These are phyloP conservation scores for Turdus rufiventris DNA, from an alignment of 2,113 vertebrate genomes.

Conservation along the genomic window DNA sequence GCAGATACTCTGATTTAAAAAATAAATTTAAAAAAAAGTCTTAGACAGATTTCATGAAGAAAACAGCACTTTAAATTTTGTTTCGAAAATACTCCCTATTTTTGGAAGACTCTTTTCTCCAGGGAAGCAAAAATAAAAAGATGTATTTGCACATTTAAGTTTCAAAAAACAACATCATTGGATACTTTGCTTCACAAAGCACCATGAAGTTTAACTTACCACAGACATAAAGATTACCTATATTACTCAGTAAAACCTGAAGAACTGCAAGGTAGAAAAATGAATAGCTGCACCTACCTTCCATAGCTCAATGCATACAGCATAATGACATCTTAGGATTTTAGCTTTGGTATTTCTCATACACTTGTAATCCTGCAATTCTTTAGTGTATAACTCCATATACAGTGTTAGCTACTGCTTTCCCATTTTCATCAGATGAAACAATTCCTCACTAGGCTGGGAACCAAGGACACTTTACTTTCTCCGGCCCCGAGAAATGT, in stretches of 20 bases:
- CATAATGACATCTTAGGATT: not conserved
- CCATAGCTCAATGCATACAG: not conserved
- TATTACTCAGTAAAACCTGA: not conserved
- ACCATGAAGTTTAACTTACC: not conserved
- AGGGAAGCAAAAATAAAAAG: not conserved
- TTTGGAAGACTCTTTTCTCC: not conserved
- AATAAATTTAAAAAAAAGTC: not conserved
- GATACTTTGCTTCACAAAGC: not conserved
- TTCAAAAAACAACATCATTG: not conserved
- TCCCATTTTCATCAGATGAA: not conserved
- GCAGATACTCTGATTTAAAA: not conserved
- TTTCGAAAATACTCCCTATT: not conserved
- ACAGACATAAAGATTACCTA: not conserved
- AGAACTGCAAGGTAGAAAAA: not conserved
- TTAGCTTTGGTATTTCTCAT: not conserved
- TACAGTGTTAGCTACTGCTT: not conserved
- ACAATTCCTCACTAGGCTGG: not conserved
- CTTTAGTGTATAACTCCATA: not conserved
- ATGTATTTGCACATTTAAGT: not conserved
- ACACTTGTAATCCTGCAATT: not conserved
- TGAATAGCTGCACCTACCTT: not conserved
- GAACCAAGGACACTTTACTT: not conserved
- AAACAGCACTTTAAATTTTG: not conserved
- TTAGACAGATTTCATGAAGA: not conserved
- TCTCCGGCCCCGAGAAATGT: not conserved